Evolutionary conservation across 1,140 invertebrate species (phyloP).

Genomic region (Drosophila lini): DNA sequence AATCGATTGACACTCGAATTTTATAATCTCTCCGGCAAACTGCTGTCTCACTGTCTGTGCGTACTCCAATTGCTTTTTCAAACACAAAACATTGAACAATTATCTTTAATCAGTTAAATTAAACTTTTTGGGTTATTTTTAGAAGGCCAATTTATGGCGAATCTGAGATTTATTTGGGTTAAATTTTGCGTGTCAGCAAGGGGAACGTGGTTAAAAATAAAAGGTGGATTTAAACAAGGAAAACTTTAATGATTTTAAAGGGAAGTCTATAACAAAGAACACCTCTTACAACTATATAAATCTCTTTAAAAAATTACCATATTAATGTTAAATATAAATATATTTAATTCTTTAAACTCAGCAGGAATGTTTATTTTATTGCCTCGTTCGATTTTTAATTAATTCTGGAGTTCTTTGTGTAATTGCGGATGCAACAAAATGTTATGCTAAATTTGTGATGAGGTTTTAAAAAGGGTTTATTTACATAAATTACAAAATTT

Average conservation of each 20-base stretch:
- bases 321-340: not conserved
- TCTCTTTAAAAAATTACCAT: no score
- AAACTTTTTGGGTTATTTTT: constrained; percentile 22
- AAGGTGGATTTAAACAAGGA: not conserved
- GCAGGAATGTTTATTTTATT: not conserved
- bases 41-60: constrained; percentile 39
- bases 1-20: constrained; percentile 28
- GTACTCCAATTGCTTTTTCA: constrained; percentile 13
- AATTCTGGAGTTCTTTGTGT: constrained; percentile 20
- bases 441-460: constrained; percentile 11
- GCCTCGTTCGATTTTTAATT: constrained; percentile 1
- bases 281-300: no score
- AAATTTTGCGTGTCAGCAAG: not conserved
- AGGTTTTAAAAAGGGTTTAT: not conserved
- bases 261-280: not conserved
- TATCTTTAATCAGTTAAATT: constrained; percentile 32
- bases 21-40: constrained; percentile 20
- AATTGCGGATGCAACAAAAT: constrained; percentile 24
- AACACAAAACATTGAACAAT: constrained; percentile 26
- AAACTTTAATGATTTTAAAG: not conserved
- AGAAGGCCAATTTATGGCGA: constrained; percentile 6
- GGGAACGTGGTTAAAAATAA: not conserved
- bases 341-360: not conserved
- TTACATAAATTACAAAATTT: constrained; percentile 18
- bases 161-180: constrained; percentile 10